A percentile compares a stretch with the other conserved stretches of the same genome.
Evolutionary conservation across 2,797 vertebrate species (phyloP).

Genomic region (Mormyrops attenuatus): DNA sequence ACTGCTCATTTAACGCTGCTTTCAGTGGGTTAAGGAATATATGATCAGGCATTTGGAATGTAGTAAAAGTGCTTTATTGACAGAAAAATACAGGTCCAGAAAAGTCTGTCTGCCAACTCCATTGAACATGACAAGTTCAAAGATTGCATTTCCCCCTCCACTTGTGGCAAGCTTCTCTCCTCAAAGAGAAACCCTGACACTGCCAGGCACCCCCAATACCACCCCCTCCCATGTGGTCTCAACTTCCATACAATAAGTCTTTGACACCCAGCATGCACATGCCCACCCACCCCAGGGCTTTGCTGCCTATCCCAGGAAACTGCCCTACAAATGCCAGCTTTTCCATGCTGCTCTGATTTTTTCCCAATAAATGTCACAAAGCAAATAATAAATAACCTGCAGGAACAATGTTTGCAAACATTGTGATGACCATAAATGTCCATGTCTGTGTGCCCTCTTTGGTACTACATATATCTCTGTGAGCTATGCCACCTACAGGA

Average conservation of each 20-base stretch:
- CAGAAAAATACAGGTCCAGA: neutral
- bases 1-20: neutral
- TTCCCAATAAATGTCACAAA: neutral
- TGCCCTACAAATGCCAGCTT: neutral
- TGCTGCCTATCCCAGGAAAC: neutral
- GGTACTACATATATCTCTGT: neutral
- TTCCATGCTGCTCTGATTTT: neutral
- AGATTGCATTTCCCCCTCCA: neutral
- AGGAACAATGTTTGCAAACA: neutral
- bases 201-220: conserved; percentile 16
- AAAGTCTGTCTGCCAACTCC: neutral
- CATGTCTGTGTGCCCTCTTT: neutral
- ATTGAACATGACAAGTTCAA: neutral
- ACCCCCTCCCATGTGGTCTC: neutral
- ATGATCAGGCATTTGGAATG: neutral
- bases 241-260: conserved; percentile 19
- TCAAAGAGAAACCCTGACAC: neutral
- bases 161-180: neutral
- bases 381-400: neutral
- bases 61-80: neutral
- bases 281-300: neutral
- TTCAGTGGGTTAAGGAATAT: neutral
- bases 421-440: neutral
- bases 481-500: conserved; percentile 13
- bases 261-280: neutral